A percentile compares a stretch with the other conserved stretches of the same genome.
Conservation (phyloP, 2,888 invertebrate genomes). For the Leptinotarsa tumamoca region DNA sequence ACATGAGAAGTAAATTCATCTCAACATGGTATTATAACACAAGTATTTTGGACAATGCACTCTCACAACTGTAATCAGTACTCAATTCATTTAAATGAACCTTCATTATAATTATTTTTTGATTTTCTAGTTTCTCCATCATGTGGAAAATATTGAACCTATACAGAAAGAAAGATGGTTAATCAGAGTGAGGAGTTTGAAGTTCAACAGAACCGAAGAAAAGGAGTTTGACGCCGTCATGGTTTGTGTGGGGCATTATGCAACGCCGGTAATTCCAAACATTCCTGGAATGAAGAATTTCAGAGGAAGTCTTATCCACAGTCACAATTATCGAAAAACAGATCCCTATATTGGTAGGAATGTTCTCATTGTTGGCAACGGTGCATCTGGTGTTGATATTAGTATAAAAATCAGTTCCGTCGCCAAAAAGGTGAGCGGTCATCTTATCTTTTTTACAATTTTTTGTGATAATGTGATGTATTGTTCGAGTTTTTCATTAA, state of each 20-base stretch:
- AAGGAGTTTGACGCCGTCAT: slow-evolving; percentile 80
- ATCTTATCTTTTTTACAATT: too few species aligned
- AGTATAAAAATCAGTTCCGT: slow-evolving; percentile 74
- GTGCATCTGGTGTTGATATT: slow-evolving; percentile 85
- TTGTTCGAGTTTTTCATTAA: too few species aligned
- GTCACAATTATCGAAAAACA: slow-evolving; percentile 84
- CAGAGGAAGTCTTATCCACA: slow-evolving; percentile 74
- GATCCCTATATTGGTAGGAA: slow-evolving; percentile 74
- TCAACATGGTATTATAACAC: too few species aligned
- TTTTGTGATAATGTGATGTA: too few species aligned
- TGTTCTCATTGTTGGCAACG: slow-evolving; percentile 86
- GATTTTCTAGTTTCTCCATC: slow-evolving; percentile 56
- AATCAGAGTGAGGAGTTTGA: slow-evolving; percentile 71
- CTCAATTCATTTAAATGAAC: background rate
- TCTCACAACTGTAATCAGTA: too few species aligned
- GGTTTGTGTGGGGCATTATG: slow-evolving; percentile 88
- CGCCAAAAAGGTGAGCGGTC: slow-evolving; percentile 67
- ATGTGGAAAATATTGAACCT: slow-evolving; percentile 61
- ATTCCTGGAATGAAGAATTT: slow-evolving; percentile 76
- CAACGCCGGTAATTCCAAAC: slow-evolving; percentile 77
- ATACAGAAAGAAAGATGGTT: slow-evolving; percentile 71
- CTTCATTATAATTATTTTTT: slow-evolving; percentile 8
- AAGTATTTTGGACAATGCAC: too few species aligned
- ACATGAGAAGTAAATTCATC: too few species aligned
- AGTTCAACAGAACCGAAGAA: slow-evolving; percentile 66